Percentiles rank a stretch among this genome's conserved stretches.
Evolutionary conservation across 1,140 invertebrate genomes (phyloP).

Genomic region (Latrodectus geometricus): DNA sequence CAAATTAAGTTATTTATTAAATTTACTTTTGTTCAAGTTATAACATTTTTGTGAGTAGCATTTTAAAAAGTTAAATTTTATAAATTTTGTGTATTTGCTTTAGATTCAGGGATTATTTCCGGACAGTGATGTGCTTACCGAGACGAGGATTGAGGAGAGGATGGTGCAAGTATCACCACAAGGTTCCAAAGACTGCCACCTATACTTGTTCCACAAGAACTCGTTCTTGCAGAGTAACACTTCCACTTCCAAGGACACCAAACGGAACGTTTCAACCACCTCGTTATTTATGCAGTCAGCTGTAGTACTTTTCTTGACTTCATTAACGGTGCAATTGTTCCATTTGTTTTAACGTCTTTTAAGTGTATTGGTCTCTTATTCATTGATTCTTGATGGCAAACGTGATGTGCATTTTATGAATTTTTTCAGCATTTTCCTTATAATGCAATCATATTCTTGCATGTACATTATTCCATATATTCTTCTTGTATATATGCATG

Average conservation of each 20-base stretch:
- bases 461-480: background rate
- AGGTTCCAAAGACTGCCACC: slow-evolving; percentile 35
- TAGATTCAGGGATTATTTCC: slow-evolving; percentile 53
- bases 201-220: slow-evolving; percentile 45
- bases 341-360: background rate
- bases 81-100: background rate
- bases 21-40: too few relatives aligned
- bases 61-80: too few relatives aligned
- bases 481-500: background rate
- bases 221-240: slow-evolving; percentile 34
- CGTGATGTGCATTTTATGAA: background rate
- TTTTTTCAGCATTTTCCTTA: background rate
- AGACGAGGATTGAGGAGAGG: slow-evolving; percentile 7
- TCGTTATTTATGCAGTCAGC: slow-evolving; percentile 36
- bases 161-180: slow-evolving; percentile 17
- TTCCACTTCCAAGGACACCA: slow-evolving; percentile 24
- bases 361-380: background rate
- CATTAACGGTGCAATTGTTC: background rate
- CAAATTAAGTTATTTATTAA: too few relatives aligned
- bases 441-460: background rate
- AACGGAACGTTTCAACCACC: slow-evolving; percentile 3
- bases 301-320: background rate
- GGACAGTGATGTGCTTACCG: slow-evolving; percentile 39
- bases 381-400: background rate
- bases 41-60: too few relatives aligned